A percentile compares a stretch with the other conserved stretches of the same genome.
phyloP scores from a whole-genome alignment of 1,140 invertebrate genomes.

The Oscheius sp. region DNA sequence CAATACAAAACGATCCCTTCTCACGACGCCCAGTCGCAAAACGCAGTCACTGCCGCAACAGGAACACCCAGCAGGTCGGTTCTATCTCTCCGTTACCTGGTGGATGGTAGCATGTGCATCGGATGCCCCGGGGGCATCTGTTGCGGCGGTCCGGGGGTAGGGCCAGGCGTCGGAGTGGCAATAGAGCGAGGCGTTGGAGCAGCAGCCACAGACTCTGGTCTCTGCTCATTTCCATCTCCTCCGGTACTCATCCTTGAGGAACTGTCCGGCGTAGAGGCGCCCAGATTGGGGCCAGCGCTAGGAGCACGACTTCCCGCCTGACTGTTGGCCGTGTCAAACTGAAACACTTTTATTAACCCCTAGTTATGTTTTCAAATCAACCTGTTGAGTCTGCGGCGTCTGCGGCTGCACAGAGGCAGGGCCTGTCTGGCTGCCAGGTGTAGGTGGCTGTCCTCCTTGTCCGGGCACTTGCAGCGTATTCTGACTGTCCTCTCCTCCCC shows the following conservation, averaged over 20 bases:
- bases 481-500: neutral
- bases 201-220: neutral
- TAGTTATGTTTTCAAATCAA: neutral
- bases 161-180: constrained; percentile 13
- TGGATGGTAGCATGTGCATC: constrained; percentile 9
- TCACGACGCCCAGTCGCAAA: too few relatives aligned
- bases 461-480: neutral
- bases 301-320: constrained; percentile 24
- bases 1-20: constrained; percentile 10
- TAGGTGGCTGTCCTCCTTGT: constrained; percentile 9
- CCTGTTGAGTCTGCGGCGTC: neutral
- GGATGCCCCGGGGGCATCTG: neutral
- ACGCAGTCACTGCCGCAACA: too few relatives aligned
- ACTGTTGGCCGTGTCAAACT: neutral
- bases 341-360: neutral
- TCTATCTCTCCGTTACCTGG: too few relatives aligned
- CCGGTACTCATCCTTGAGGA: neutral
- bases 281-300: constrained; percentile 11
- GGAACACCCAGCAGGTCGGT: too few relatives aligned
- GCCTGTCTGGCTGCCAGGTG: constrained; percentile 12
- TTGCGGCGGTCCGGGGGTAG: neutral
- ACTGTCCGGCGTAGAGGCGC: constrained; percentile 15
- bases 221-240: constrained; percentile 5
- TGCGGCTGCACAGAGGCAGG: neutral
- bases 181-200: neutral